phyloP scores from a whole-genome alignment of 2,797 vertebrate genomes.

The Alca torda region DNA sequence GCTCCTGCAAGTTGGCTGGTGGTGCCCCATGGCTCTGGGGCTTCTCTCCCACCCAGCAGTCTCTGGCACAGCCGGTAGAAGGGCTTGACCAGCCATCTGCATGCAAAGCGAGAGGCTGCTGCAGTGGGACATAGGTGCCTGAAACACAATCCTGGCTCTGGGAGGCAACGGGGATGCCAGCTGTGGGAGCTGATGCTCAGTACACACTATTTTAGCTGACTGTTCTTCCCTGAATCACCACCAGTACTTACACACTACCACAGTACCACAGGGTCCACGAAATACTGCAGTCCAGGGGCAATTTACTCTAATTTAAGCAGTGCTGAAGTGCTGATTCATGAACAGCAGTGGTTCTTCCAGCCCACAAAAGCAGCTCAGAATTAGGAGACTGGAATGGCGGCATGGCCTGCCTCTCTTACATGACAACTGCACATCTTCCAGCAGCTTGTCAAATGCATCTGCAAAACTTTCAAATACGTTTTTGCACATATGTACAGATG shows the following conservation, averaged over 20 bases:
- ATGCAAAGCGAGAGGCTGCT: neutral
- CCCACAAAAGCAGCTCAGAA: neutral
- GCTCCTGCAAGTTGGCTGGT: neutral
- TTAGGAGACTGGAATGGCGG: neutral
- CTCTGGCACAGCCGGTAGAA: accelerated
- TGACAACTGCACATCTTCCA: neutral
- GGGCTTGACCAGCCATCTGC: neutral
- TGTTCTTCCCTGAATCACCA: neutral
- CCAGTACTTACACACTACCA: accelerated
- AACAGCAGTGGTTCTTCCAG: neutral
- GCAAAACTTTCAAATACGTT: neutral
- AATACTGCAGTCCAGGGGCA: neutral
- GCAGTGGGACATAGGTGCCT: accelerated
- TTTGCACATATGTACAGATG: neutral
- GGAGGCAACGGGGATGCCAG: neutral
- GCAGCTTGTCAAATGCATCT: neutral
- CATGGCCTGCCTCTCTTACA: neutral
- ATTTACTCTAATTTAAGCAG: neutral
- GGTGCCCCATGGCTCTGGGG: accelerated
- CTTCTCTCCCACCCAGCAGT: neutral
- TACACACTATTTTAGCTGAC: neutral
- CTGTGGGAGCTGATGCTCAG: neutral
- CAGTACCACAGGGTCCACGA: neutral
- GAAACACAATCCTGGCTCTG: neutral
- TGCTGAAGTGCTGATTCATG: neutral